A percentile compares a stretch with the other conserved stretches of the same genome.
Evolutionary conservation across 2,888 invertebrate species (phyloP).

Genomic region (Leucoma salicis): DNA sequence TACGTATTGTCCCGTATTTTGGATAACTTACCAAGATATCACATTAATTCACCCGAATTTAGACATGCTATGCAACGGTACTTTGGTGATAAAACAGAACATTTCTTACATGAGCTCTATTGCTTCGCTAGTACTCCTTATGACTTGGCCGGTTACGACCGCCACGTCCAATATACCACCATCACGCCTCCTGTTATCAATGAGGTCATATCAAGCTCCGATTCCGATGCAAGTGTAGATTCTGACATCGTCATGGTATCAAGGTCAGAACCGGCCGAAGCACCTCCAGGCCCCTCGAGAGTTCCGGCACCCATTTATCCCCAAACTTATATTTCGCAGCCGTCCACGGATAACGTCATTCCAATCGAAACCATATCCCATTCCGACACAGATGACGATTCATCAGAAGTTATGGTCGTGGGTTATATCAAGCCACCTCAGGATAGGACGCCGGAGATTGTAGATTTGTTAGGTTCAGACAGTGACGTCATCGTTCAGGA

Average conservation of each 20-base stretch:
- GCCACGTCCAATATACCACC: conserved; percentile 85
- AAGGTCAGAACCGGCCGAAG: conserved; percentile 31
- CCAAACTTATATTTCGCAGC: conserved; percentile 48
- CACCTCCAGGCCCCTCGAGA: conserved; percentile 33
- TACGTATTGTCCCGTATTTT: conserved; percentile 87
- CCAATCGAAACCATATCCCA: conserved; percentile 75
- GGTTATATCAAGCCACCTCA: conserved; percentile 85
- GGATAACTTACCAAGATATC: conserved; percentile 85
- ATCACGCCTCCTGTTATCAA: conserved; percentile 79
- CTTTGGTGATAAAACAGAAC: conserved; percentile 87
- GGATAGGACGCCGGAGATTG: conserved; percentile 85
- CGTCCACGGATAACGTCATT: conserved; percentile 48
- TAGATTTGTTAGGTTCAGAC: conserved; percentile 82
- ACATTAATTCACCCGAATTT: conserved; percentile 87
- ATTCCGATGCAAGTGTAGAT: conserved; percentile 36
- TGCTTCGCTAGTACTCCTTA: conserved; percentile 93
- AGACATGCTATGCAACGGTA: conserved; percentile 85
- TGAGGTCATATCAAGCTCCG: conserved; percentile 74
- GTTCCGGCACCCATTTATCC: conserved; percentile 51
- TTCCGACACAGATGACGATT: conserved; percentile 73
- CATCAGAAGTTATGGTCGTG: conserved; percentile 83
- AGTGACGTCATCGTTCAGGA: conserved; percentile 74
- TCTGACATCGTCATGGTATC: conserved; percentile 41
- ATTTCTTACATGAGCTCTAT: conserved; percentile 94
- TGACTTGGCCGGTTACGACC: conserved; percentile 91